Percentiles rank a stretch among this genome's conserved stretches.
phyloP scores from a whole-genome alignment of 1,140 invertebrate genomes.

The Trichonephila clavata region DNA sequence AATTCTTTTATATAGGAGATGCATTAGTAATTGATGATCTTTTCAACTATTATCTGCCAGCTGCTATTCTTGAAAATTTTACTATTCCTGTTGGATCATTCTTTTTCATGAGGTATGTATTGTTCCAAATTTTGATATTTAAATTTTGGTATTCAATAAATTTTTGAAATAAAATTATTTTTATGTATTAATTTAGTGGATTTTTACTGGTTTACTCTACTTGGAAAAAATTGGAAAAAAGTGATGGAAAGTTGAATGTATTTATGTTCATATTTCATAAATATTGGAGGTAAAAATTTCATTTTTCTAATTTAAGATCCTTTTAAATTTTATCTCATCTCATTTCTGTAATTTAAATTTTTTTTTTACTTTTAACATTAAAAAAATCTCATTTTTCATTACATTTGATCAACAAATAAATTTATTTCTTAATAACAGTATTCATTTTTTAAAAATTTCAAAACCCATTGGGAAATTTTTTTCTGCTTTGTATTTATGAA shows the following conservation, averaged over 20 bases:
- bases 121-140: not conserved
- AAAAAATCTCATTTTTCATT: no score
- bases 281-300: slow-evolving; percentile 74
- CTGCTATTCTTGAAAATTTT: slow-evolving; percentile 90
- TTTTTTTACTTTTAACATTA: no score
- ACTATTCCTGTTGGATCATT: slow-evolving; percentile 95
- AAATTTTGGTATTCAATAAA: no score
- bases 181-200: slow-evolving; percentile 71
- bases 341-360: no score
- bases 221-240: slow-evolving; percentile 75
- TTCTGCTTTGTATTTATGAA: no score
- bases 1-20: slow-evolving; percentile 27
- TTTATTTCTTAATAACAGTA: no score
- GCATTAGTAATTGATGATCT: not conserved
- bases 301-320: no score
- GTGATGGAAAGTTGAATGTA: slow-evolving; percentile 68
- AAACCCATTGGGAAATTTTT: no score
- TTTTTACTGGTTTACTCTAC: slow-evolving; percentile 74
- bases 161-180: not conserved
- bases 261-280: slow-evolving; percentile 75
- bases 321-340: no score
- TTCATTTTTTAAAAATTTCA: no score
- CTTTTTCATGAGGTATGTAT: slow-evolving; percentile 90
- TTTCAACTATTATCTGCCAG: slow-evolving; percentile 85
- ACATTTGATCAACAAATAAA: no score